Evolutionary conservation across 2,888 invertebrate genomes (phyloP).

Genomic region (Calameuta pallipes): DNA sequence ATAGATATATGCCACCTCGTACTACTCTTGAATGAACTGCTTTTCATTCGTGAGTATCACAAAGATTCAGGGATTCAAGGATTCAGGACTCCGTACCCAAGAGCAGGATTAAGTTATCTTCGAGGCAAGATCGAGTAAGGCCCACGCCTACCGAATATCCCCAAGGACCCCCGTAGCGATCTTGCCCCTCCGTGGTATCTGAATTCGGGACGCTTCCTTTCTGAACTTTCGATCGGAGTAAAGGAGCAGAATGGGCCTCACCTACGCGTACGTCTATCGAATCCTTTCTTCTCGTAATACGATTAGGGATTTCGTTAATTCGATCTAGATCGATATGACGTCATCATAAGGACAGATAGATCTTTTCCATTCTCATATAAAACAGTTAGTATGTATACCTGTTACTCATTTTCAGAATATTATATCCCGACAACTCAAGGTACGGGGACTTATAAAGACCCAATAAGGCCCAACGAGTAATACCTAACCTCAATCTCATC

Average conservation of each 20-base stretch:
- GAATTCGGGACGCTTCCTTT: constrained; percentile 7
- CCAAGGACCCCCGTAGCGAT: constrained; percentile 14
- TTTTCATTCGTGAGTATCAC: constrained; percentile 13
- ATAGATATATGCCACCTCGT: neutral
- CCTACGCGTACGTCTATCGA: constrained; percentile 9
- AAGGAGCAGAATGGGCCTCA: constrained; percentile 13
- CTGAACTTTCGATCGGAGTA: constrained; percentile 20
- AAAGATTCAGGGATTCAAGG: neutral
- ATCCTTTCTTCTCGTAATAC: neutral
- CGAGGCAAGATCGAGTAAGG: constrained; percentile 15
- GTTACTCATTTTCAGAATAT: neutral
- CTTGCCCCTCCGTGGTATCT: constrained; percentile 6
- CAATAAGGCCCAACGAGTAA: neutral
- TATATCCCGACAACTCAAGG: neutral
- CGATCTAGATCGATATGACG: neutral
- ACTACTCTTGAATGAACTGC: neutral
- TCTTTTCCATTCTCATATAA: neutral
- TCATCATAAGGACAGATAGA: neutral
- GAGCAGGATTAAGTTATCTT: constrained; percentile 23
- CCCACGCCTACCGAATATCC: constrained; percentile 22
- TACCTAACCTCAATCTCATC: neutral
- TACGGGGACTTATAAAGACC: neutral
- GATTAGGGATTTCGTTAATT: neutral
- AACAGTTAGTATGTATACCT: neutral
- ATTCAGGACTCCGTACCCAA: neutral